Conservation (phyloP, 2,888 invertebrate species). For the Drosophila neutralis region DNA sequence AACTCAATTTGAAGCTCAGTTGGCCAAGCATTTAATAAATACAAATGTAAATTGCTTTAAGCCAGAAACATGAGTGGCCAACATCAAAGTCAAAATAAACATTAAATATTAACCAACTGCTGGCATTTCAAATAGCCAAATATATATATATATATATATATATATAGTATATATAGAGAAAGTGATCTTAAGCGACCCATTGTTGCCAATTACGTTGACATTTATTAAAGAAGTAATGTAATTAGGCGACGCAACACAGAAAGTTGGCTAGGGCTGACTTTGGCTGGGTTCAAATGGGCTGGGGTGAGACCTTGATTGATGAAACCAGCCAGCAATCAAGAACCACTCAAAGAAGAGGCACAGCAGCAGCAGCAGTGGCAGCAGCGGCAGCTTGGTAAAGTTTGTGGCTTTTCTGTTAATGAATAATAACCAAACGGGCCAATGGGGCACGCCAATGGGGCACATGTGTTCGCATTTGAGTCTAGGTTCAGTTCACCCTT, state of each 20-base stretch:
- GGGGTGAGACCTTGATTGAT: slow-evolving; percentile 64
- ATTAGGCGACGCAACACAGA: slow-evolving; percentile 55
- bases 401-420: slow-evolving; percentile 75
- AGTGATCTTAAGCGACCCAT: slow-evolving; percentile 25
- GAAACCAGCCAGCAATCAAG: slow-evolving; percentile 58
- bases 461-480: slow-evolving; percentile 37
- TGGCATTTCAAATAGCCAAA: slow-evolving; percentile 24
- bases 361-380: not conserved
- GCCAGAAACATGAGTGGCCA: slow-evolving; percentile 12
- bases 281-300: slow-evolving; percentile 55
- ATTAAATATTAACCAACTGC: slow-evolving; percentile 64
- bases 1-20: slow-evolving; percentile 51
- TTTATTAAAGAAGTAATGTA: slow-evolving; percentile 73
- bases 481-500: slow-evolving; percentile 28
- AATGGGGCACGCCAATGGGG: slow-evolving; percentile 49
- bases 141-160: not conserved
- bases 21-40: slow-evolving; percentile 35
- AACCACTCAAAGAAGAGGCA: slow-evolving; percentile 30
- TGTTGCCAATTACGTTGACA: slow-evolving; percentile 67
- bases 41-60: slow-evolving; percentile 56
- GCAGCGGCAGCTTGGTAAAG: slow-evolving; percentile 34
- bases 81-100: slow-evolving; percentile 63
- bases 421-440: slow-evolving; percentile 66
- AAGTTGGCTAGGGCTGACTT: slow-evolving; percentile 38
- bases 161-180: slow-evolving; percentile 7